Base-by-base conservation (phyloP, 2,797 vertebrate genomes). In the Delichon dasypus region DNA sequence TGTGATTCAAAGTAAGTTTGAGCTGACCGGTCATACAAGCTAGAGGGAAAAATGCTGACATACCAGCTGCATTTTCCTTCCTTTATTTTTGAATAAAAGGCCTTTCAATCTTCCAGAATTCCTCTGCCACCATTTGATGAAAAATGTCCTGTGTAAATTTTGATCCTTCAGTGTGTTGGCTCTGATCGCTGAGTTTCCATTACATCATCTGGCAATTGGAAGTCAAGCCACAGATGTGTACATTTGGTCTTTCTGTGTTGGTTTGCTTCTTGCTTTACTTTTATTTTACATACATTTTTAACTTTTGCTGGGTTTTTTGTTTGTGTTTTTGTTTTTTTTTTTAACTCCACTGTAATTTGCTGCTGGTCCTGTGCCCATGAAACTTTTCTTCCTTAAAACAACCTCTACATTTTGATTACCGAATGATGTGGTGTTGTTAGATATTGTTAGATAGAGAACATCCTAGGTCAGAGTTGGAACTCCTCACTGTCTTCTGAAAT, bases 131-230 rank as follows among this genome's bases (percentile, higher is more conserved):
- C 64, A 16, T 66, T 61, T 51, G 47, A 57, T 40, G 12, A 34
- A 44, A 67, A 57, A 16, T 9, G 3, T 20, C 25, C 9, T 0
- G 29, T 2, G 0, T 18, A 8, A 3, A 2, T 48, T 93, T 68
- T 36, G 29, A 48, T 72, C 42, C 15, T 70, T 18, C 38, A 21
- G 34, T n/a, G 85, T 30, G 29, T 86, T 71, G 73, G 9, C 51
- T 70, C 5, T 42, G 27, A 42, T 53, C 42, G 21, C 8, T 45
- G 16, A 51, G 9, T 74, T 61, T 74, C 42, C 23, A 45, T 67
- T 82, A 44, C 45, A 78, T 45, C 15, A 18, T 26, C 64, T 85
- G 20, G 36, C 25, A 66, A 42, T 21, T 3, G 10, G 84, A 54
- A 72, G n/a, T 22, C 55, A 62, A 60, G 48, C 11, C 44, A n/a